Evolutionary conservation across 1,140 invertebrate genomes (phyloP), one percentile per base, ranked within the genome.

Genomic region (Achroia grisella): DNA sequence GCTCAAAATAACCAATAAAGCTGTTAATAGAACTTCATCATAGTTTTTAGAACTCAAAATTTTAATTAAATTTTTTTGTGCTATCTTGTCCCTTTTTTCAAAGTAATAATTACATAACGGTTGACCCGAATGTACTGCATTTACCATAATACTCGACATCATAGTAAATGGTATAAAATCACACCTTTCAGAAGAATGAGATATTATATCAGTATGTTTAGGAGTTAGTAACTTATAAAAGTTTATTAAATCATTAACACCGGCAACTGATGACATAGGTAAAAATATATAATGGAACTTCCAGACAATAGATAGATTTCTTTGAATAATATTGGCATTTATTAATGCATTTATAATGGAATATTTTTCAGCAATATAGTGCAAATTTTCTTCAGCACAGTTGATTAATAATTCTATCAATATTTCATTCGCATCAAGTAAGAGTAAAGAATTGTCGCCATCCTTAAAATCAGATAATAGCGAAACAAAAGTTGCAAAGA

Each of bases 231-330:
- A 23, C 54, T 51, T 35, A 46, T 75, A 79, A 44, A 76, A 76
- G 30, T 66, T 41, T 45, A 85, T 76, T 28, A 85, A 68, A 54
- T 76, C 71, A 54, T 82, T 75, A 29, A 79, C 51, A 17, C 63
- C 56, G 27, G 52, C 63, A n/a, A 62, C 52, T 30, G 76, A 71
- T 10, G 72, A 70, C 59, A 85, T 79, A n/a, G 78, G 75, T 46
- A 85, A 57, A 62, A 70, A 82, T 58, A 85, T 66, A 27, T 85
- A 85, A 33, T 82, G 68, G 44, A 79, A 85, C 46, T 82, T 85
- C 78, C 78, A 85, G 34, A 60, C 69, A 2, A 75, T 52, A 8
- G 78, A 65, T 17, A 82, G 50, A 52, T 81, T 79, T 47, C 73
- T 79, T n/a, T 79, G 50, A 39, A 74, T 59, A 28, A 67, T 58